Conservation (phyloP, 2,797 vertebrate genomes). For the Spatula versicolor region DNA sequence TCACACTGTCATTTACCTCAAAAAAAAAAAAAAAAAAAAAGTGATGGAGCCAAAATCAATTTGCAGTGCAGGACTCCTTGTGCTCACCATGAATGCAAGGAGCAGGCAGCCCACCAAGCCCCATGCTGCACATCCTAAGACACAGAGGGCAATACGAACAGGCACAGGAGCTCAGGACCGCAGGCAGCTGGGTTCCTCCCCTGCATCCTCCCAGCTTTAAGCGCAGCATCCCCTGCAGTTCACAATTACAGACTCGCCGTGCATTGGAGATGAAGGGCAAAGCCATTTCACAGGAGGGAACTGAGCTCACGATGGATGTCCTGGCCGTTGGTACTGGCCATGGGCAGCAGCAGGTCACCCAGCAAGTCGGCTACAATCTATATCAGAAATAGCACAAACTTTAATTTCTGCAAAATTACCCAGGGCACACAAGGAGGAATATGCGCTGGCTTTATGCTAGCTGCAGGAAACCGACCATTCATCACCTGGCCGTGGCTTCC, state of each 20-base stretch:
- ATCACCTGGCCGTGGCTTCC: background rate
- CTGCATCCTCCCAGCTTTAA: background rate
- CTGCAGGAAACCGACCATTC: background rate
- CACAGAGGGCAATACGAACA: background rate
- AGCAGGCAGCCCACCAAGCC: background rate
- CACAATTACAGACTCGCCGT: fast-evolving
- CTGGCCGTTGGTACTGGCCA: fast-evolving
- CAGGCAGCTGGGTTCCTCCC: too few relatives aligned
- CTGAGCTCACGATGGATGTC: background rate
- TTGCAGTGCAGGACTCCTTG: background rate
- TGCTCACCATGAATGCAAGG: fast-evolving
- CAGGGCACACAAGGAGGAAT: background rate
- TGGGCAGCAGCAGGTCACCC: background rate
- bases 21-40: too few relatives aligned
- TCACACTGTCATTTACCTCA: fast-evolving
- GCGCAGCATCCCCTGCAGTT: background rate
- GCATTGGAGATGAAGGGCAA: too few relatives aligned
- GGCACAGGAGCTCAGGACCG: fast-evolving
- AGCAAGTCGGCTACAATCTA: fast-evolving
- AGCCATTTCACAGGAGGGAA: fast-evolving
- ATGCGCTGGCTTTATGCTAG: fast-evolving
- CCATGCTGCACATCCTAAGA: too few relatives aligned
- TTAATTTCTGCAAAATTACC: background rate
- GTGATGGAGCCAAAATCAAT: fast-evolving
- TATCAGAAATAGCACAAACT: fast-evolving